Conservation (phyloP, 2,888 invertebrate species). For the Nomada fucata region DNA sequence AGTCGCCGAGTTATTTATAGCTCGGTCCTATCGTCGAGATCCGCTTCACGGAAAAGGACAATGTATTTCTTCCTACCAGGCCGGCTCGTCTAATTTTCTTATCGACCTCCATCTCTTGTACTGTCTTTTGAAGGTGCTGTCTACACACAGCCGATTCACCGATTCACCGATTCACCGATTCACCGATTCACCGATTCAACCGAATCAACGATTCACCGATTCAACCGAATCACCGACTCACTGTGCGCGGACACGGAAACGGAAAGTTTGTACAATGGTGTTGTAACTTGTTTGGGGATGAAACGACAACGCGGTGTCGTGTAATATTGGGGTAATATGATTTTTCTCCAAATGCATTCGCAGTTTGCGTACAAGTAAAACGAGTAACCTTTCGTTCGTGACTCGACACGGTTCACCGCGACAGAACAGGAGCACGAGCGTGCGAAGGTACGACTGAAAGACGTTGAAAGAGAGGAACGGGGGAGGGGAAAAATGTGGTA, state of each 20-base stretch:
- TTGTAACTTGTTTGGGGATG: too few relatives aligned
- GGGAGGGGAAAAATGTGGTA: slow-evolving; percentile 7
- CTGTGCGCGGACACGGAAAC: too few relatives aligned
- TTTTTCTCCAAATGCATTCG: neutral
- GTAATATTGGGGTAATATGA: neutral
- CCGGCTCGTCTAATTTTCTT: neutral
- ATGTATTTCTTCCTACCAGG: slow-evolving; percentile 61
- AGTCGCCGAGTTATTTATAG: slow-evolving; percentile 81
- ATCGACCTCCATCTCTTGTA: neutral
- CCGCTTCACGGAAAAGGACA: slow-evolving; percentile 77
- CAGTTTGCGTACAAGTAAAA: slow-evolving; percentile 14
- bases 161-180: too few relatives aligned
- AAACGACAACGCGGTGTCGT: neutral
- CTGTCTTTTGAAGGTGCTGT: neutral
- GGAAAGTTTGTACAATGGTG: too few relatives aligned
- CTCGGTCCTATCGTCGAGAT: slow-evolving; percentile 54
- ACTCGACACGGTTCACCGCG: slow-evolving; percentile 30
- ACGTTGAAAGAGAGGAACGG: slow-evolving; percentile 11
- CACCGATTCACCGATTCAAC: too few relatives aligned
- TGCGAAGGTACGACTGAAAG: slow-evolving; percentile 37
- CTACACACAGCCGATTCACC: too few relatives aligned
- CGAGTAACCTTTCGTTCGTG: slow-evolving; percentile 31
- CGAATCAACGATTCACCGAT: too few relatives aligned
- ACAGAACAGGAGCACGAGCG: slow-evolving; percentile 40
- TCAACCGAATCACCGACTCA: too few relatives aligned